Conservation (phyloP, 2,113 vertebrate genomes). For the Dasypus novemcinctus region DNA sequence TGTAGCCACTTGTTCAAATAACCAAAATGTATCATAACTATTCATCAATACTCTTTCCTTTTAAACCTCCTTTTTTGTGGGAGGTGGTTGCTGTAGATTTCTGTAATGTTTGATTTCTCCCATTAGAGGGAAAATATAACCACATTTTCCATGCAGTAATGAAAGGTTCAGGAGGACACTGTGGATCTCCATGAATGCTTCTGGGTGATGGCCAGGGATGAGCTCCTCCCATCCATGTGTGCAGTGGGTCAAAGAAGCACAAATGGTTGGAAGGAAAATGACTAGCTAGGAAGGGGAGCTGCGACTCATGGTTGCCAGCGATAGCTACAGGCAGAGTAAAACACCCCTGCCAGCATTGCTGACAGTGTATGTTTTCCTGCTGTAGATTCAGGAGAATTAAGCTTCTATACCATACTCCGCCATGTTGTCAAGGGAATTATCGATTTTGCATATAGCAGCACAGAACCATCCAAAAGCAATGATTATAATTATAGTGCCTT, state of each 20-base stretch:
- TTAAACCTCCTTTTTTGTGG: neutral
- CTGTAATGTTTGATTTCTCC: neutral
- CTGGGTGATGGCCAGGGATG: too few relatives aligned
- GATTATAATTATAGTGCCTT: slow-evolving; percentile 54
- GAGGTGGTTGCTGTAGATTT: neutral
- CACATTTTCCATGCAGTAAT: neutral
- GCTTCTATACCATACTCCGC: neutral
- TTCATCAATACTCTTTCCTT: neutral
- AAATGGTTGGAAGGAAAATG: neutral
- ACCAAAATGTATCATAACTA: fast-evolving
- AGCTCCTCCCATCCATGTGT: fast-evolving
- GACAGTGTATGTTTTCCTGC: neutral
- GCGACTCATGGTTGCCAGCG: neutral
- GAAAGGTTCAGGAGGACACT: fast-evolving
- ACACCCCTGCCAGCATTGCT: fast-evolving
- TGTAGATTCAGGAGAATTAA: neutral
- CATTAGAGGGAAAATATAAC: neutral
- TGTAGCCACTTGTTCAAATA: neutral
- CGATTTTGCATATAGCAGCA: neutral
- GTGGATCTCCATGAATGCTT: fast-evolving
- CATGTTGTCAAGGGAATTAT: neutral
- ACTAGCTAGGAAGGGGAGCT: neutral
- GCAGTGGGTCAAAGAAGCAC: neutral
- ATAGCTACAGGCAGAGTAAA: fast-evolving
- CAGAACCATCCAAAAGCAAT: slow-evolving; percentile 7